These are phyloP conservation scores for Portunus trituberculatus DNA, from an alignment of 1,140 invertebrate genomes.

Conservation along the genomic window DNA sequence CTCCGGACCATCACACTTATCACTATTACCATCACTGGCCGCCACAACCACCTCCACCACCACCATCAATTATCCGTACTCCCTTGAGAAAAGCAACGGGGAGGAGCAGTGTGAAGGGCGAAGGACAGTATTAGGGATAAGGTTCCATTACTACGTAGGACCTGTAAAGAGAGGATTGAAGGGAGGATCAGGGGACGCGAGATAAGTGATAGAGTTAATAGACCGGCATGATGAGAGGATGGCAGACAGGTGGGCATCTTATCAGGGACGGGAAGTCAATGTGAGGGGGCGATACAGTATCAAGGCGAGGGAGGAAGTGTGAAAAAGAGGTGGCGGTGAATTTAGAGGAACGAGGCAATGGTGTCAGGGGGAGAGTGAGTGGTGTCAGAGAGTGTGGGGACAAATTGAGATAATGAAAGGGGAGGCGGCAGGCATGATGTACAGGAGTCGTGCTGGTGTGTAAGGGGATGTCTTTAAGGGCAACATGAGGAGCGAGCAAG, in stretches of 20 bases:
- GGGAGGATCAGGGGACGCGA: background rate
- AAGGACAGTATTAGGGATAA: slow-evolving; percentile 3
- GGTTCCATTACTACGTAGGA: background rate
- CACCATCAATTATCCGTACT: background rate
- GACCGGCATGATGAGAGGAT: background rate
- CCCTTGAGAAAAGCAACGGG: background rate
- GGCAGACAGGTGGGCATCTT: background rate
- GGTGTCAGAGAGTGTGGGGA: background rate
- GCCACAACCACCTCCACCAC: background rate
- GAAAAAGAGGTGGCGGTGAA: background rate
- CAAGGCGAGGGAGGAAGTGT: background rate
- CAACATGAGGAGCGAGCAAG: background rate
- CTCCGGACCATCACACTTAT: background rate
- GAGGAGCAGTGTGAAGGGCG: background rate
- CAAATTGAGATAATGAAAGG: slow-evolving; percentile 23
- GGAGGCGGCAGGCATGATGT: background rate
- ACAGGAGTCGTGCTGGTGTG: background rate
- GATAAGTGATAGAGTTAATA: background rate
- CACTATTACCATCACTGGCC: background rate
- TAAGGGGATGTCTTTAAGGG: slow-evolving; percentile 8
- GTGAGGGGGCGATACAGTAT: background rate
- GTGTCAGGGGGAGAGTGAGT: background rate
- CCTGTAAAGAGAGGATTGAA: background rate
- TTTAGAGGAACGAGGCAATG: background rate
- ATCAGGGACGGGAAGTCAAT: background rate